Base-by-base conservation (phyloP, 2,888 invertebrate genomes). In the Eristalinus sepulchralis region DNA sequence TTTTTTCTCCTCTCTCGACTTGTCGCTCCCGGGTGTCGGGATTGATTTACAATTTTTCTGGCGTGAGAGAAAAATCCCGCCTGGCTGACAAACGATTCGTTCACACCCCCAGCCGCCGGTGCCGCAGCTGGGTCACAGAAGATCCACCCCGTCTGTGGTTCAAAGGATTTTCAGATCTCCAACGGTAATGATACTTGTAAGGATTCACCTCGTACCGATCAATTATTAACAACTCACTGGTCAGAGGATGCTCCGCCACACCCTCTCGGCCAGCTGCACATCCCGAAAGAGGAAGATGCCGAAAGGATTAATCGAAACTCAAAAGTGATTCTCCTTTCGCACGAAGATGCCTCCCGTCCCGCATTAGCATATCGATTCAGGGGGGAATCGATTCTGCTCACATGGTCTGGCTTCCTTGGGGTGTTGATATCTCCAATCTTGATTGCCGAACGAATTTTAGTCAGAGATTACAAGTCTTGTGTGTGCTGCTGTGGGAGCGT, bases 281-380 rank as follows among this genome's bases (percentile, higher is more conserved):
- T 22, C n/a, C n/a, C 17, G 8, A 11, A 33, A 8, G 36, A 34
- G 36, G 36, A 63, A 47, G n/a, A 47, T 79, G 31, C 64, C 71
- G 13, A 60, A 60, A 72, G 79, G 79, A 80, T 80, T 72, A 72
- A 60, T 55, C 53, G 53, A 72, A 72, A 66, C 20, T 63, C 66
- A 72, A 80, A 79, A 73, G 66, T 62, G 55, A 22, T 36, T 36
- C 22, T 20, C 17, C 36, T 67, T 55, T 47, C 71, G 66, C 24
- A 75, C 62, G 53, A 31, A 31, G 11, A 47, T 33, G 9, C 62
- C 66, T 55, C 59, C 55, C 27, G 24, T 27, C 39, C 75, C 47
- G 60, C 70, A 84, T 84, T 81, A 81, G 76, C 76, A 77, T 85
- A 81, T 85, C 77, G 68, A 72, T 85, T 81, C 53, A 10, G 10